Conservation (phyloP, 1,140 invertebrate genomes). For the Heliothis virescens region DNA sequence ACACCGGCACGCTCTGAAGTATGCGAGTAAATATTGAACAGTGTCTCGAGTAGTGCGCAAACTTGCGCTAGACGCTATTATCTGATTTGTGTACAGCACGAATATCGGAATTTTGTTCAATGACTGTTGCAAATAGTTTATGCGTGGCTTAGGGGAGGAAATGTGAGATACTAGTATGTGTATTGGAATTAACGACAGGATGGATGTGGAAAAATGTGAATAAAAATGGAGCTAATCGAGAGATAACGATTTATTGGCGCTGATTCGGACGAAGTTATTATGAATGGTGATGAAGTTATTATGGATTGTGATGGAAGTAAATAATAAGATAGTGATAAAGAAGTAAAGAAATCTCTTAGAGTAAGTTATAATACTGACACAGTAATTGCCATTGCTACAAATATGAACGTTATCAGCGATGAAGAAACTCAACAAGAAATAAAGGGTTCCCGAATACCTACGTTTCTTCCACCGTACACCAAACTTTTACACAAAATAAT, state of each 20-base stretch:
- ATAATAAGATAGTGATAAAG: no score
- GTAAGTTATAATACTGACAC: no score
- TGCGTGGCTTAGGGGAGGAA: background rate
- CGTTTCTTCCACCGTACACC: background rate
- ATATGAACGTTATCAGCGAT: background rate
- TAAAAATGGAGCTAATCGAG: background rate
- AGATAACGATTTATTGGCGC: background rate
- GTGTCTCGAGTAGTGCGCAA: constrained; percentile 41
- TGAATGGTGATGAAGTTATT: no score
- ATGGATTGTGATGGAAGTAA: no score
- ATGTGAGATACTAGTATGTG: constrained; percentile 1
- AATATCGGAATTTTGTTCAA: constrained; percentile 42
- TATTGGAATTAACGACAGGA: background rate
- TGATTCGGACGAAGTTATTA: no score
- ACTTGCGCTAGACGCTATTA: constrained; percentile 46
- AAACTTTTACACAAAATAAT: constrained; percentile 37
- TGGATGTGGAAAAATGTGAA: background rate
- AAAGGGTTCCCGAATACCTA: background rate
- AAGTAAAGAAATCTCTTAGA: no score
- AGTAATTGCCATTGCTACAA: background rate
- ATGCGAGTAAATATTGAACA: constrained; percentile 46
- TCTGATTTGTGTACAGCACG: constrained; percentile 42
- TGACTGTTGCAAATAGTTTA: constrained; percentile 43
- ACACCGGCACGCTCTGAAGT: constrained; percentile 24
- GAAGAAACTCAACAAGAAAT: constrained; percentile 4